Conservation (phyloP, 2,113 vertebrate genomes). For the Oncorhynchus keta region DNA sequence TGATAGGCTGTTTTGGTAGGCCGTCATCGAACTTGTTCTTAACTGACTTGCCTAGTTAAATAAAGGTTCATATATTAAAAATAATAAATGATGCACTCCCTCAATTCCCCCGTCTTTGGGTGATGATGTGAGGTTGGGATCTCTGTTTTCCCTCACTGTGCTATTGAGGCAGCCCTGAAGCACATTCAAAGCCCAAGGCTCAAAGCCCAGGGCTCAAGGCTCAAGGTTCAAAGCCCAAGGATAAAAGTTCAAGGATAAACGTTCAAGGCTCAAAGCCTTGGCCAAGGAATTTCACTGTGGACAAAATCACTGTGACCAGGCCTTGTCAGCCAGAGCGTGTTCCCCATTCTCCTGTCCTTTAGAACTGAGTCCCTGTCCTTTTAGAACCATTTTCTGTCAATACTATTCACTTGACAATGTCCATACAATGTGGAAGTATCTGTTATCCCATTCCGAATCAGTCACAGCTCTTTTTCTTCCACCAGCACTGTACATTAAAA, state of each 20-base stretch:
- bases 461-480: constrained; percentile 21
- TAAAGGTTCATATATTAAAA: too few species aligned
- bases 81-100: constrained; percentile 8
- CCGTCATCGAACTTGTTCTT: too few species aligned
- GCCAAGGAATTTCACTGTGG: constrained; percentile 40
- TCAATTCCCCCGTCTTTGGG: constrained; percentile 7
- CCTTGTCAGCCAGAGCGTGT: constrained; percentile 16
- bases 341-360: neutral
- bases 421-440: constrained; percentile 21
- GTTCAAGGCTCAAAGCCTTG: constrained; percentile 19
- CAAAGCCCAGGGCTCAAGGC: neutral
- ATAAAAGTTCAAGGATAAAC: neutral
- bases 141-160: constrained; percentile 26
- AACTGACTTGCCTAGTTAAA: too few species aligned
- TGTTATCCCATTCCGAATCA: constrained; percentile 3
- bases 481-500: constrained; percentile 37
- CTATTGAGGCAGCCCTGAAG: constrained; percentile 21
- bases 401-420: constrained; percentile 7
- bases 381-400: neutral
- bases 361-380: neutral
- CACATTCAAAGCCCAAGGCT: neutral
- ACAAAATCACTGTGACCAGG: constrained; percentile 27
- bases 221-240: constrained; percentile 23
- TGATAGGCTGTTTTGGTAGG: constrained; percentile 3
- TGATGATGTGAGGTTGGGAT: constrained; percentile 22